Evolutionary conservation across 1,140 invertebrate species (phyloP).

Genomic region (Periplaneta americana): DNA sequence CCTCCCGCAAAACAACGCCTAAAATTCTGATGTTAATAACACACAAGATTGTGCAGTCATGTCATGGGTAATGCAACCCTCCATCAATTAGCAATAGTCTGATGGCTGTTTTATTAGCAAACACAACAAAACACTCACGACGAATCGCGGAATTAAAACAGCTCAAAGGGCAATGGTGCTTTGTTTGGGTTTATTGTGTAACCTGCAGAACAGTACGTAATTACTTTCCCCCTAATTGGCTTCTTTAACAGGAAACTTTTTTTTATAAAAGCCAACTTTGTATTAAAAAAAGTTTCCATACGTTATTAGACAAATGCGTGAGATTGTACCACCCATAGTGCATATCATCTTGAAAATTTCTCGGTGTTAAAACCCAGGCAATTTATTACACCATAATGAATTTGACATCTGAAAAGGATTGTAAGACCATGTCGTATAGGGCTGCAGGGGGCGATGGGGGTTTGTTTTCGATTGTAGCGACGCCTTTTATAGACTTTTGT

Average conservation of each 20-base stretch:
- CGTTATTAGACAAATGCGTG: not conserved
- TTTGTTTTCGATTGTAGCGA: not conserved
- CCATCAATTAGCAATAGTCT: no score
- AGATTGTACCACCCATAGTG: not conserved
- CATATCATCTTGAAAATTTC: not conserved
- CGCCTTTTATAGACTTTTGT: not conserved
- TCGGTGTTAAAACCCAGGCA: not conserved
- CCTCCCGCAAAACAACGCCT: no score
- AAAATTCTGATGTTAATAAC: no score
- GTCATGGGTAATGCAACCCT: no score
- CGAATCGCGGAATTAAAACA: not conserved
- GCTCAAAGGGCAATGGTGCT: not conserved
- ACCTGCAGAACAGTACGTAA: not conserved
- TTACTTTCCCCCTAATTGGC: not conserved
- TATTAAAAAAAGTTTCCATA: not conserved
- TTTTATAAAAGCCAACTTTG: no score
- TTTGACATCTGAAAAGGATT: not conserved
- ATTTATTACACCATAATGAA: not conserved
- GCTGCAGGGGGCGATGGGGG: not conserved
- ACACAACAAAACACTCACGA: not conserved
- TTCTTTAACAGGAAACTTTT: no score
- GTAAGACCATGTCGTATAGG: not conserved
- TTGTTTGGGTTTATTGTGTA: not conserved
- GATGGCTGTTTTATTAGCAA: no score
- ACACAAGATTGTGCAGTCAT: no score